A percentile compares a stretch with the other conserved stretches of the same genome.
Conservation (phyloP, 2,113 vertebrate species). For the Mugil cephalus region DNA sequence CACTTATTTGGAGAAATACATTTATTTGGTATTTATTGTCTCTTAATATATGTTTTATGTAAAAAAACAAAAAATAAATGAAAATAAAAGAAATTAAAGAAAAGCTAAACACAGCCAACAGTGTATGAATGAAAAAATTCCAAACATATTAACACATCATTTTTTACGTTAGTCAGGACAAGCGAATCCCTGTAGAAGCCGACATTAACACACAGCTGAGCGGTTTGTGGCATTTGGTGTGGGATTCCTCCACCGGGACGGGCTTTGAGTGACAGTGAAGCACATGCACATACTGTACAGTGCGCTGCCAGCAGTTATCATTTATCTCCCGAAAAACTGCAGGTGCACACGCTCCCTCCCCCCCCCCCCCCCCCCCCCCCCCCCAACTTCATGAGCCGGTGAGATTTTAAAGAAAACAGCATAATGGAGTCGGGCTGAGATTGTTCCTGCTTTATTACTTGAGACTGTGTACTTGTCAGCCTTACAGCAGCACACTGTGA, state of each 20-base stretch:
- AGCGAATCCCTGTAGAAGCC: slow-evolving; percentile 54
- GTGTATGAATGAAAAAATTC: not conserved
- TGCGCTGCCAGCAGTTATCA: slow-evolving; percentile 70
- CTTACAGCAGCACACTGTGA: slow-evolving; percentile 56
- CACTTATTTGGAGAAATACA: not conserved
- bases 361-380: slow-evolving; percentile 19
- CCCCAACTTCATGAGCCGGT: slow-evolving; percentile 12
- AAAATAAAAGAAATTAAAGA: not conserved
- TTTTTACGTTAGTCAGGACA: slow-evolving; percentile 50
- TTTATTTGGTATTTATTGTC: not conserved
- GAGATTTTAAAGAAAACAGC: slow-evolving; percentile 33
- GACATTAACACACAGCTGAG: slow-evolving; percentile 69
- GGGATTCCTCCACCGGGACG: slow-evolving; percentile 67
- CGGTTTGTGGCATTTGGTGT: slow-evolving; percentile 64
- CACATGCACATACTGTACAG: slow-evolving; percentile 67
- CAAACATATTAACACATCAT: slow-evolving; percentile 41
- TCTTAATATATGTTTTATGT: not conserved
- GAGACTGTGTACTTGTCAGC: slow-evolving; percentile 53
- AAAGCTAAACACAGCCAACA: no score
- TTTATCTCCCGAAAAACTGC: slow-evolving; percentile 57
- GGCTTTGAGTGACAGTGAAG: slow-evolving; percentile 75
- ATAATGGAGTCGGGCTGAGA: slow-evolving; percentile 56
- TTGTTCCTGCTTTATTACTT: slow-evolving; percentile 42
- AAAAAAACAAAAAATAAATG: not conserved
- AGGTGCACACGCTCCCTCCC: slow-evolving; percentile 32